These are phyloP conservation scores for Anthoptus insignis DNA, from an alignment of 2,888 invertebrate genomes.

Conservation along the genomic window DNA sequence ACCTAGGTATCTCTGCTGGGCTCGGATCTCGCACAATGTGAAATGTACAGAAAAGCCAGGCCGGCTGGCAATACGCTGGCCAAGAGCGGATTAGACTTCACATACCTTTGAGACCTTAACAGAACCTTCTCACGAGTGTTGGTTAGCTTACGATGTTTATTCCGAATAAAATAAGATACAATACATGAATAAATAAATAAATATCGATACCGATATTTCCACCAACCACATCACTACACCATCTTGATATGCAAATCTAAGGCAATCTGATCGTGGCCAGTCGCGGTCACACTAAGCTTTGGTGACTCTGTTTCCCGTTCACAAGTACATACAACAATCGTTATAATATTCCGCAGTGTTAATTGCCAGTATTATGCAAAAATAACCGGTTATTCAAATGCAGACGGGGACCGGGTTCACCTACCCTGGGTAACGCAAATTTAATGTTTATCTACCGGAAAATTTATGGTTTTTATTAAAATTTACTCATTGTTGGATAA, in stretches of 20 bases:
- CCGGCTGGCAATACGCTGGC: no score
- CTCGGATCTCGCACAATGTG: no score
- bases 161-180: no score
- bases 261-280: conserved; percentile 68
- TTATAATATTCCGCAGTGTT: conserved; percentile 28
- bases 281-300: conserved; percentile 65
- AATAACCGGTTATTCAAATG: conserved; percentile 19
- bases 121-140: no score
- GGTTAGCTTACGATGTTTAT: no score
- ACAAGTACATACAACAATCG: not conserved
- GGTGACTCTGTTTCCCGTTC: conserved; percentile 45
- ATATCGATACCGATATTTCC: conserved; percentile 41
- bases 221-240: conserved; percentile 52
- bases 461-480: not conserved
- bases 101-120: no score
- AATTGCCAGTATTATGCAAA: conserved; percentile 31
- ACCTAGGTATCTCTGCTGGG: no score
- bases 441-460: conserved; percentile 6
- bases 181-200: no score
- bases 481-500: not conserved
- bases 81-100: no score
- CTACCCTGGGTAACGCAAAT: not conserved
- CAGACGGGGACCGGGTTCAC: conserved; percentile 5
- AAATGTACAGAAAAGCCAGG: no score
- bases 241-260: conserved; percentile 72